phyloP scores from a whole-genome alignment of 2,888 invertebrate species.

The Drosophila anceps region DNA sequence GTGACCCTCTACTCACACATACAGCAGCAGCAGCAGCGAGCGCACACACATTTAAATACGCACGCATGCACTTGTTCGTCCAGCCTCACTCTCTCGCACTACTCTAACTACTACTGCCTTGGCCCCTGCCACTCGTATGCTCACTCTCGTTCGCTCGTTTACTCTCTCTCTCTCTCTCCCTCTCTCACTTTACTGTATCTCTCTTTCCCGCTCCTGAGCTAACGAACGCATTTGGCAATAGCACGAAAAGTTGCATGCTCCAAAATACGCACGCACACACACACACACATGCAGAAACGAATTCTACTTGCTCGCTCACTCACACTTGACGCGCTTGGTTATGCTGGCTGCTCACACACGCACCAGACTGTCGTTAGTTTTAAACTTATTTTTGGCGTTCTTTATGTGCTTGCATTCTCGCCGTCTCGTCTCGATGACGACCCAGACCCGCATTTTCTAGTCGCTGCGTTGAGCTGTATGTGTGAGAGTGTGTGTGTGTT shows the following conservation, averaged over 20 bases:
- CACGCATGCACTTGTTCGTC: constrained; percentile 66
- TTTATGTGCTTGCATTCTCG: constrained; percentile 75
- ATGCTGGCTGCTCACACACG: constrained; percentile 46
- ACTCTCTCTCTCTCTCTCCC: constrained; percentile 17
- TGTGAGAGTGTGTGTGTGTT: constrained; percentile 32
- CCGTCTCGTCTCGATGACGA: constrained; percentile 71
- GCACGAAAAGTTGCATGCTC: constrained; percentile 72
- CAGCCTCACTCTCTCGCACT: constrained; percentile 45
- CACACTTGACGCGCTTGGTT: constrained; percentile 22
- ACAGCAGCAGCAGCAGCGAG: too few species aligned
- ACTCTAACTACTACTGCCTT: constrained; percentile 15
- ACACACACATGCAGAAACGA: constrained; percentile 46
- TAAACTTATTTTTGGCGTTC: constrained; percentile 80
- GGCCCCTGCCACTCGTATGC: constrained; percentile 35
- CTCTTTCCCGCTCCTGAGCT: constrained; percentile 33
- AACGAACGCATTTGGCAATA: constrained; percentile 74
- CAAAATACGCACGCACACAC: constrained; percentile 63
- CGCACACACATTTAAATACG: constrained; percentile 22
- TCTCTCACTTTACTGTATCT: constrained; percentile 14
- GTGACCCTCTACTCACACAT: constrained; percentile 44
- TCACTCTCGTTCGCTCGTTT: constrained; percentile 23
- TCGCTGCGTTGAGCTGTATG: constrained; percentile 32
- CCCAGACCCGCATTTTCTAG: constrained; percentile 79
- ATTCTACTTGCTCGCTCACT: constrained; percentile 44
- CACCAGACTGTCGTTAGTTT: constrained; percentile 69